phyloP scores from a whole-genome alignment of 1,140 invertebrate genomes.

The Pollicipes pollicipes region DNA sequence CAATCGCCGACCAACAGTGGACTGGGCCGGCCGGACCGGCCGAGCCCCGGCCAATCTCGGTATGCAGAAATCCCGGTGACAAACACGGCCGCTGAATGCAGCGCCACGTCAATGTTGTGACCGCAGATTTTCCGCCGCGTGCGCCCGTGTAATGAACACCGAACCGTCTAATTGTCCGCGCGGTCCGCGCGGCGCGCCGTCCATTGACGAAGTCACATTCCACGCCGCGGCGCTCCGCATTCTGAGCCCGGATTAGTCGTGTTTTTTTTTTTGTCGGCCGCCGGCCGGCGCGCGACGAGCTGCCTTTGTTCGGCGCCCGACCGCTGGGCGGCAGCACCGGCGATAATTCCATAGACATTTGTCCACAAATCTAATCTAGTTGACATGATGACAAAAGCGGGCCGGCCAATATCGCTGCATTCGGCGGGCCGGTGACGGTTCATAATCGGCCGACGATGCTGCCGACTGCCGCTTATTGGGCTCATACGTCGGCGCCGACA shows the following conservation, averaged over 20 bases:
- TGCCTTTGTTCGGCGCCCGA: background rate
- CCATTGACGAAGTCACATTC: background rate
- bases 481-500: background rate
- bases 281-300: too few relatives aligned
- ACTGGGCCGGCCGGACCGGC: too few relatives aligned
- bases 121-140: background rate
- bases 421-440: background rate
- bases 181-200: too few relatives aligned
- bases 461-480: background rate
- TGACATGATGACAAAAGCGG: background rate
- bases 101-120: background rate
- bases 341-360: background rate
- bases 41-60: background rate
- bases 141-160: background rate
- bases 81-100: background rate
- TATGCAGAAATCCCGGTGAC: background rate
- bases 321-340: too few relatives aligned
- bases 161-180: background rate
- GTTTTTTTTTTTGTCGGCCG: background rate
- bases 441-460: background rate
- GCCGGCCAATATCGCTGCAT: background rate
- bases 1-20: background rate
- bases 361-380: constrained; percentile 2
- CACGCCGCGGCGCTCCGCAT: background rate
- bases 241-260: background rate